Evolutionary conservation across 2,888 invertebrate genomes (phyloP).

Genomic region (Aleiodes leptofemur): DNA sequence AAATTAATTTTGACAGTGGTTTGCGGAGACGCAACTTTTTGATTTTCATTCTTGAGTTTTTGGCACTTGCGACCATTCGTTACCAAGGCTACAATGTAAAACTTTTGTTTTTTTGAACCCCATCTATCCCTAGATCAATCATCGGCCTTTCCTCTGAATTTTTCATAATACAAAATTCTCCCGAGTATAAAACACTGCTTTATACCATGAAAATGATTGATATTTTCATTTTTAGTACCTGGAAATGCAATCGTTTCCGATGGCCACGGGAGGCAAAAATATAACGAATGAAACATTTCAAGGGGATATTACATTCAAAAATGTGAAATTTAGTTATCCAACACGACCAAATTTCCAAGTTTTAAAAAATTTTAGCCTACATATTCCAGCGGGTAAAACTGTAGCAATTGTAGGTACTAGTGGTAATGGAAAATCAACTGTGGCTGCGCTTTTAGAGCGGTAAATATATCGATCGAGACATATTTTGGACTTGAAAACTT

Average conservation of each 20-base stretch:
- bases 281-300: slow-evolving; percentile 84
- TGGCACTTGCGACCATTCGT: too few relatives aligned
- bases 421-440: slow-evolving; percentile 96
- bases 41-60: too few relatives aligned
- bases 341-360: slow-evolving; percentile 85
- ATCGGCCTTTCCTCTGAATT: too few relatives aligned
- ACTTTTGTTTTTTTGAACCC: too few relatives aligned
- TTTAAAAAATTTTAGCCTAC: slow-evolving; percentile 88
- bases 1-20: too few relatives aligned
- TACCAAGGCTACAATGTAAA: too few relatives aligned
- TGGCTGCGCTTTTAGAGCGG: slow-evolving; percentile 92
- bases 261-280: slow-evolving; percentile 80
- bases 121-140: too few relatives aligned
- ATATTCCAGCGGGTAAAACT: slow-evolving; percentile 90
- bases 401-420: slow-evolving; percentile 95
- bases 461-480: slow-evolving; percentile 65
- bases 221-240: slow-evolving; percentile 79
- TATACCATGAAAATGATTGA: too few relatives aligned
- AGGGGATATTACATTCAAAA: slow-evolving; percentile 89
- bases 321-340: slow-evolving; percentile 94
- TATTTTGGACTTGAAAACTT: not conserved
- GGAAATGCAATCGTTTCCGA: slow-evolving; percentile 83
- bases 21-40: too few relatives aligned
- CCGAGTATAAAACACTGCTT: not conserved
- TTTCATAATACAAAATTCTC: too few relatives aligned